Evolutionary conservation across 2,113 vertebrate genomes (phyloP).

Genomic region (Damaliscus lunatus): DNA sequence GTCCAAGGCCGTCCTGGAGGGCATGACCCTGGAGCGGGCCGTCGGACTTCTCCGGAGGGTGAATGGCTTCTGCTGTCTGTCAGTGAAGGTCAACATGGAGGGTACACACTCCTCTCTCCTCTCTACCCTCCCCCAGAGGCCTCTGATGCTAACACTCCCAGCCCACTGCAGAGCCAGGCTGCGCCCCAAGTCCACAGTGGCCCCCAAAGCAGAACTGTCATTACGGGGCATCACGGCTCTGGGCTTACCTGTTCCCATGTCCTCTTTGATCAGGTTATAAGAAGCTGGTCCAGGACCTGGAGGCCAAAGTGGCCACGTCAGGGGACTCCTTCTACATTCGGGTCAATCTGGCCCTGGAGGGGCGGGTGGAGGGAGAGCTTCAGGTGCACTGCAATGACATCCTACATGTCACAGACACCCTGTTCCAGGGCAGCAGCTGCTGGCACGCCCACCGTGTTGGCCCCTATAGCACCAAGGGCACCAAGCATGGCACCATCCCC

Average conservation of each 20-base stretch:
- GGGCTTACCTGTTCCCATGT: rapidly evolving
- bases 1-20: conserved; percentile 85
- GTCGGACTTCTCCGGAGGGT: conserved; percentile 85
- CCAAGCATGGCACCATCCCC: conserved; percentile 82
- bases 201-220: not conserved
- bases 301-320: conserved; percentile 76
- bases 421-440: conserved; percentile 71
- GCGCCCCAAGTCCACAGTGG: not conserved
- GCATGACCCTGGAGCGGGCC: conserved; percentile 88
- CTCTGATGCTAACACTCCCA: rapidly evolving
- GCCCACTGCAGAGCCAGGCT: not conserved
- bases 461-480: conserved; percentile 81
- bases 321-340: conserved; percentile 93
- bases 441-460: conserved; percentile 85
- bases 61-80: conserved; percentile 87
- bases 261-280: conserved; percentile 82
- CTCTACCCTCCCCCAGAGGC: no score
- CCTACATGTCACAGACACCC: conserved; percentile 88
- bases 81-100: conserved; percentile 84
- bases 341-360: conserved; percentile 84
- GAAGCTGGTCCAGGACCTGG: conserved; percentile 83
- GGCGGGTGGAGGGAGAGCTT: conserved; percentile 67
- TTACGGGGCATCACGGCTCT: rapidly evolving
- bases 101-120: conserved; percentile 72
- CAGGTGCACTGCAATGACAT: conserved; percentile 84